These are phyloP conservation scores for Allacma fusca DNA, from an alignment of 2,888 invertebrate genomes.

Conservation along the genomic window DNA sequence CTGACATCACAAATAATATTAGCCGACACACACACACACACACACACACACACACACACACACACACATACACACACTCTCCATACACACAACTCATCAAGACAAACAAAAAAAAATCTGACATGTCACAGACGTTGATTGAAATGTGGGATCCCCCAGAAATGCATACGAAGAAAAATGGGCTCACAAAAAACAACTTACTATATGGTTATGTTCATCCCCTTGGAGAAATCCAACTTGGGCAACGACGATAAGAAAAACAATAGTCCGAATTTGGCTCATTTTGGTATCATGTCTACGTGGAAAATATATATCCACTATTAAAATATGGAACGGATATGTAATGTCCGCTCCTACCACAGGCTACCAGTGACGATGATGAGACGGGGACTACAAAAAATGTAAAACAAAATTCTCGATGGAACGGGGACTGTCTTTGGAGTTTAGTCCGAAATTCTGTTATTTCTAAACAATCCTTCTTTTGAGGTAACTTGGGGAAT, in stretches of 20 bases:
- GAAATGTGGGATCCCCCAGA: background rate
- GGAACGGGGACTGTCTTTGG: no score
- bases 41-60: no score
- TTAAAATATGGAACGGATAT: conserved; percentile 12
- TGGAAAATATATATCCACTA: background rate
- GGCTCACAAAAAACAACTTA: conserved; percentile 42
- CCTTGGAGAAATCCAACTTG: conserved; percentile 53
- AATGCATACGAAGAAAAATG: conserved; percentile 5
- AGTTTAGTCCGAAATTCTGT: no score
- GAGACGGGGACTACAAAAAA: no score
- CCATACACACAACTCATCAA: no score
- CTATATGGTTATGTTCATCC: conserved; percentile 61
- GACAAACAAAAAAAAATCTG: no score
- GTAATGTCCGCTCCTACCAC: conserved; percentile 5
- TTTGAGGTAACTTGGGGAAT: background rate
- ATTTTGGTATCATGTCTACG: conserved; percentile 32
- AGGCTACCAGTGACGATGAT: background rate
- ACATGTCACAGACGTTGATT: background rate
- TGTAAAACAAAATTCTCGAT: no score
- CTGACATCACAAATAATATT: no score
- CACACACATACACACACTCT: no score
- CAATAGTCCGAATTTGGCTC: conserved; percentile 31
- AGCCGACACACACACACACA: no score
- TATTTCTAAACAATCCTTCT: no score
- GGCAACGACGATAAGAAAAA: conserved; percentile 40